Base-by-base conservation (phyloP, 2,797 vertebrate species). In the Simalia tracyae region DNA sequence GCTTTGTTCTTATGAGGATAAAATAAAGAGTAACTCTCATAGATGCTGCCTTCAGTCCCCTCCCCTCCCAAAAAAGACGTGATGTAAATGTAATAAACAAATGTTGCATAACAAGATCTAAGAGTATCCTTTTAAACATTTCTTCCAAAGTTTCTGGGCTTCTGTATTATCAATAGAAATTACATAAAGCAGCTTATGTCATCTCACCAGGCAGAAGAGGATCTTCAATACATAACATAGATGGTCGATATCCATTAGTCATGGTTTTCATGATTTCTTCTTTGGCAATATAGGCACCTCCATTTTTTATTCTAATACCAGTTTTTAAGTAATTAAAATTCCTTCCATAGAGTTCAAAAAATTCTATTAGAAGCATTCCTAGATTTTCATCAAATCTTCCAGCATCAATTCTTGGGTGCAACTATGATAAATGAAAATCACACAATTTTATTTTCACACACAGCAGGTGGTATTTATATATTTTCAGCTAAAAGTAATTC, bases 271-370 rank as follows among this genome's bases (percentile, higher is more conserved):
- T 98, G 91, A 99, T 98, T 97, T 99, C 99, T 95, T 99, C 99
- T 98, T 99, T 99, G 97, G 99, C 98, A 92, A 99, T 97, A 96
- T 99, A 99, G 94, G 98, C 98, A 64, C 99, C 99, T 92, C 99
- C 99, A 87, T 99, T 98, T 97, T 98, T 98, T 96, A 99, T 99
- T 95, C 99, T 98, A 96, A 99, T 99, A 95, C 98, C 99, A 89
- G 99, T 99, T 97, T 99, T 99, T 97, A 99, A 97, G 98, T 99
- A 99, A 98, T 99, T 99, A 98, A 99, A 99, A 97, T 99, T 99
- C 96, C 99, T 99, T 93, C 99, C 99, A 66, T 99, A 99, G 90
- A 99, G 97, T 98, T 99, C 99, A 94, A 99, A 99, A 97, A 99
- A 99, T 97, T 99, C 99, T 85, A 99, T 99, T 76, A 99, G 98